phyloP scores from a whole-genome alignment of 1,140 invertebrate genomes.

The Drosophila gunungcola region DNA sequence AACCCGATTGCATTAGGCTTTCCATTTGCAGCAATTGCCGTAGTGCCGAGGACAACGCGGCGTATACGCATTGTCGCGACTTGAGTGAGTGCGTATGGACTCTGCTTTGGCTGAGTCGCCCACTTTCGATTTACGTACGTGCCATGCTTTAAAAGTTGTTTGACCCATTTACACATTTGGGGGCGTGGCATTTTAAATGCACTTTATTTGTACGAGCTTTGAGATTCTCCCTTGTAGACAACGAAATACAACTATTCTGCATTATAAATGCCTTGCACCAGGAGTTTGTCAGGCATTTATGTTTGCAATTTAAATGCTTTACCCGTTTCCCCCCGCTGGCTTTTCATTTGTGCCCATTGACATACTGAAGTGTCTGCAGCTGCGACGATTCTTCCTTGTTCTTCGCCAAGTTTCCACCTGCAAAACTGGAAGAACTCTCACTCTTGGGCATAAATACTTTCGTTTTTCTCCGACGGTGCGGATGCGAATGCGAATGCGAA shows the following conservation, averaged over 20 bases:
- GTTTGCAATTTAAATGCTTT: slow-evolving; percentile 48
- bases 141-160: slow-evolving; percentile 59
- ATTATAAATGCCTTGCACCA: slow-evolving; percentile 19
- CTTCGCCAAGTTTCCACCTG: slow-evolving; percentile 19
- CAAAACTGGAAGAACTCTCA: background rate
- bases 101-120: slow-evolving; percentile 48
- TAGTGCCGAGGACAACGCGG: slow-evolving; percentile 44
- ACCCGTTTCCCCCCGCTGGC: background rate
- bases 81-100: slow-evolving; percentile 42
- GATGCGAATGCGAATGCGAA: slow-evolving; percentile 1
- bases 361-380: slow-evolving; percentile 10
- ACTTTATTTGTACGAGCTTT: slow-evolving; percentile 55
- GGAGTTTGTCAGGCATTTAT: slow-evolving; percentile 37
- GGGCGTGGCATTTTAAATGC: slow-evolving; percentile 51
- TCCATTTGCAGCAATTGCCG: background rate
- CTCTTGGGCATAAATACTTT: slow-evolving; percentile 44
- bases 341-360: slow-evolving; percentile 42
- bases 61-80: slow-evolving; percentile 77
- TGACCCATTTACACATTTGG: slow-evolving; percentile 59
- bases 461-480: slow-evolving; percentile 15
- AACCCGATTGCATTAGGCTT: slow-evolving; percentile 67
- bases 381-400: slow-evolving; percentile 8
- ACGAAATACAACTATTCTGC: slow-evolving; percentile 17
- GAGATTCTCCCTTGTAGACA: background rate
- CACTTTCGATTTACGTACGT: slow-evolving; percentile 62